Base-by-base conservation (phyloP, 2,888 invertebrate species). In the Caenorhabditis sp. region DNA sequence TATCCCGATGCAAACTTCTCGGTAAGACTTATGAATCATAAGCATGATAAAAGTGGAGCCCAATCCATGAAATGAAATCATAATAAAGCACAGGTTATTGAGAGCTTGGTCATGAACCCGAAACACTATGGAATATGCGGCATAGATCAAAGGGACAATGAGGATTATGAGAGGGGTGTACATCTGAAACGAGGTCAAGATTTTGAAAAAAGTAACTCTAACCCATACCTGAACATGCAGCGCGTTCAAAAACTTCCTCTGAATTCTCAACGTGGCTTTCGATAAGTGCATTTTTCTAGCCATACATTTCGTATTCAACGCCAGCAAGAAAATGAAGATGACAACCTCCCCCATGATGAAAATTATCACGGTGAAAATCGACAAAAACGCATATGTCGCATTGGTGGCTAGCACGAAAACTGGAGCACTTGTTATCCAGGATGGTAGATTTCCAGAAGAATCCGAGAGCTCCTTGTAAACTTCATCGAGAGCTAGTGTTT, bases 11-110 rank as follows among this genome's bases (percentile, higher is more conserved):
- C 54, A 54, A 54, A n/a, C 47, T 26, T 66, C 64, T 19, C 68
- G 49, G 31, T 70, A 70, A 3, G 70, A 44, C n/a, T 44, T 70
- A 28, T 70, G 70, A 44, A 58, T 28, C 44, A 58, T 12, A 19
- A 70, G 7, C 70, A 70, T 70, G 28, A 70, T 26, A n/a, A 44
- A 26, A n/a, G 70, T 70, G 14, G 70, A 70, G 7, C 14, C 58
- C 44, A 58, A 2, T 8, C 70, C 70, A 19, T 70, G 70, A 12
- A 44, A n/a, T 7, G 70, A 58, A 5, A 58, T 26, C 16, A 59
- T 19, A 16, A 70, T 58, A 31, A 70, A 28, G 28, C 26, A n/a
- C 12, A 70, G 5, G 44, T 70, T 70, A 41, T 41, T 58, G 14
- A 44, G 5, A 1, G 47, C 38, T 24, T 70, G 70, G 7, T 58